Evolutionary conservation across 2,797 vertebrate genomes (phyloP).

Genomic region (Dromococcyx pavoninus): DNA sequence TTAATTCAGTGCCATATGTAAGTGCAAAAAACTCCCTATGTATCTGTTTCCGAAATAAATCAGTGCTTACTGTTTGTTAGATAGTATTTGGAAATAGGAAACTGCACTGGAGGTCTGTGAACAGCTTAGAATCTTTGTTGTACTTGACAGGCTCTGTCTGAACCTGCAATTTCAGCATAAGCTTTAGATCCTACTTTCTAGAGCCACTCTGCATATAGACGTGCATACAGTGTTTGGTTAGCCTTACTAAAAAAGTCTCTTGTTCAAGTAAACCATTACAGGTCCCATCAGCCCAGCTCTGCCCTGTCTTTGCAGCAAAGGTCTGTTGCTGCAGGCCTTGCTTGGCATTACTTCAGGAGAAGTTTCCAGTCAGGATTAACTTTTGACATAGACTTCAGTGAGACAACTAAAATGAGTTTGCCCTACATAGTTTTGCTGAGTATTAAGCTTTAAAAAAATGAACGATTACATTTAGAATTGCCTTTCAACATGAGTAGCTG

Average conservation of each 20-base stretch:
- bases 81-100: background rate
- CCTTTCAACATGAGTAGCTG: background rate
- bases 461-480: slow-evolving; percentile 5
- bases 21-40: background rate
- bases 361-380: background rate
- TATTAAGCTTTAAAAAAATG: slow-evolving; percentile 7
- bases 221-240: background rate
- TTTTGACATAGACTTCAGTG: slow-evolving; percentile 33
- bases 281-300: background rate
- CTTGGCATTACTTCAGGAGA: slow-evolving; percentile 1
- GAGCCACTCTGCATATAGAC: background rate
- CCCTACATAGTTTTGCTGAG: slow-evolving; percentile 3
- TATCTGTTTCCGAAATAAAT: background rate
- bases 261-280: background rate
- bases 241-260: background rate
- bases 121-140: background rate
- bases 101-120: background rate
- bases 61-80: background rate
- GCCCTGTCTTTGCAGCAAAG: background rate
- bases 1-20: background rate
- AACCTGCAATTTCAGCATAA: background rate
- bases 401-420: background rate
- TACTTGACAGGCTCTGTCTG: background rate
- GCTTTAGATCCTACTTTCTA: background rate
- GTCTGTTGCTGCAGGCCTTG: slow-evolving; percentile 5